These are phyloP conservation scores for Morone saxatilis DNA, from an alignment of 2,113 vertebrate species.

Conservation along the genomic window DNA sequence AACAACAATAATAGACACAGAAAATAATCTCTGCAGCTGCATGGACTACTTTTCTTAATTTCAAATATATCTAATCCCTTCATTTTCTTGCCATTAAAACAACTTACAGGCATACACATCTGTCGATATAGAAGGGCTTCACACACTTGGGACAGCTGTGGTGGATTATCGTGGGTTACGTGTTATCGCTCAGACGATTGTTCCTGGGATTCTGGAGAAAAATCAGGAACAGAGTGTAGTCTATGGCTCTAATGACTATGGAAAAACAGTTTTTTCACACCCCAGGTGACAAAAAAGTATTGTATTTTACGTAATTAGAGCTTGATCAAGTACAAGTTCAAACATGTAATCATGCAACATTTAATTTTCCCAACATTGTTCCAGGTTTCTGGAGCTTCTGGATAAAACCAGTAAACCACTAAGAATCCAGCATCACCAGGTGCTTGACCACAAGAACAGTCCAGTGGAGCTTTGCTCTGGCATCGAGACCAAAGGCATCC, in stretches of 20 bases:
- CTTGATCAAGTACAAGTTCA: background rate
- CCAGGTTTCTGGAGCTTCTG: conserved; percentile 89
- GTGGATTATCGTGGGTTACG: conserved; percentile 96
- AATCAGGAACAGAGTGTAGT: conserved; percentile 95
- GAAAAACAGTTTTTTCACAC: conserved; percentile 92
- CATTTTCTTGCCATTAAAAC: background rate
- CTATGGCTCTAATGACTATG: conserved; percentile 96
- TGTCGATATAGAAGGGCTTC: conserved; percentile 91
- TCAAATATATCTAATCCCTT: background rate
- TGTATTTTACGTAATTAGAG: background rate
- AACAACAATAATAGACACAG: background rate
- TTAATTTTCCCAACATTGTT: background rate
- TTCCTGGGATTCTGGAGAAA: conserved; percentile 94
- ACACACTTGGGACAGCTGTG: conserved; percentile 92
- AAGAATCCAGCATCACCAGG: conserved; percentile 91
- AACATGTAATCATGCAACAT: background rate
- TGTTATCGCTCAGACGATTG: conserved; percentile 93
- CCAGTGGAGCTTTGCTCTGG: conserved; percentile 93
- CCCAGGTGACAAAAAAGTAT: conserved; percentile 80
- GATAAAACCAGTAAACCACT: conserved; percentile 92
- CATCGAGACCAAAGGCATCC: conserved; percentile 95
- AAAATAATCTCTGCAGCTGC: background rate
- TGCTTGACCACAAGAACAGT: conserved; percentile 90
- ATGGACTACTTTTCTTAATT: background rate
- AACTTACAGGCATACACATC: conserved; percentile 86